Conservation (phyloP, 1,140 invertebrate genomes). For the Cyphomyrmex costatus region DNA sequence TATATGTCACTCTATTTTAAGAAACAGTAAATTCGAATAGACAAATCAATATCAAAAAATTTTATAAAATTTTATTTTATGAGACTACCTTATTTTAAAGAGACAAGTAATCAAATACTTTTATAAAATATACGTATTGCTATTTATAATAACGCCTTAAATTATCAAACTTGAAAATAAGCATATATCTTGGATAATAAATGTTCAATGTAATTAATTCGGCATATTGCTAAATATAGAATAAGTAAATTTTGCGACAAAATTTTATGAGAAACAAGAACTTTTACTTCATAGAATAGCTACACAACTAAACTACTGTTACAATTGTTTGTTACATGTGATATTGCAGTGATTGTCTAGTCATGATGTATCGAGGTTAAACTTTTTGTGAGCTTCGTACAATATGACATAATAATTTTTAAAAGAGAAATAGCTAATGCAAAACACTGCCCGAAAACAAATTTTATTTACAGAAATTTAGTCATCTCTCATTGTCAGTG, state of each 20-base stretch:
- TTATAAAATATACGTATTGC: slow-evolving; percentile 30
- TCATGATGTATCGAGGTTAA: slow-evolving; percentile 49
- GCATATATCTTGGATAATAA: slow-evolving; percentile 15
- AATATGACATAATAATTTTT: neutral
- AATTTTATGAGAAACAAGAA: slow-evolving; percentile 6
- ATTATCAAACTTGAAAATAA: slow-evolving; percentile 15
- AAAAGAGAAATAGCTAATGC: slow-evolving; percentile 21
- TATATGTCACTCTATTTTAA: neutral
- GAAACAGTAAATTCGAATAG: slow-evolving; percentile 5
- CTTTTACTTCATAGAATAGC: neutral
- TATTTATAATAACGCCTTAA: slow-evolving; percentile 34
- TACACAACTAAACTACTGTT: slow-evolving; percentile 20
- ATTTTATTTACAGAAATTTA: slow-evolving; percentile 43
- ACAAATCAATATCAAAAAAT: neutral
- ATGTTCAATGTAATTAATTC: neutral
- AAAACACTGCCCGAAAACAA: slow-evolving; percentile 40
- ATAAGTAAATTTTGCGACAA: slow-evolving; percentile 6
- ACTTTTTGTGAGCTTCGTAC: neutral
- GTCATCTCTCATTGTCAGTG: neutral
- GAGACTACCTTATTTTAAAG: slow-evolving; percentile 1
- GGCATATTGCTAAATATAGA: neutral
- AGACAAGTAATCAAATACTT: slow-evolving; percentile 35
- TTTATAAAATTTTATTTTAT: slow-evolving; percentile 37
- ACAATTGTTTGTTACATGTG: slow-evolving; percentile 13
- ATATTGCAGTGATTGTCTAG: slow-evolving; percentile 61